A percentile compares a stretch with the other conserved stretches of the same genome.
These are phyloP conservation scores for Eupeodes latifasciatus DNA, from an alignment of 2,888 invertebrate species.

Conservation along the genomic window DNA sequence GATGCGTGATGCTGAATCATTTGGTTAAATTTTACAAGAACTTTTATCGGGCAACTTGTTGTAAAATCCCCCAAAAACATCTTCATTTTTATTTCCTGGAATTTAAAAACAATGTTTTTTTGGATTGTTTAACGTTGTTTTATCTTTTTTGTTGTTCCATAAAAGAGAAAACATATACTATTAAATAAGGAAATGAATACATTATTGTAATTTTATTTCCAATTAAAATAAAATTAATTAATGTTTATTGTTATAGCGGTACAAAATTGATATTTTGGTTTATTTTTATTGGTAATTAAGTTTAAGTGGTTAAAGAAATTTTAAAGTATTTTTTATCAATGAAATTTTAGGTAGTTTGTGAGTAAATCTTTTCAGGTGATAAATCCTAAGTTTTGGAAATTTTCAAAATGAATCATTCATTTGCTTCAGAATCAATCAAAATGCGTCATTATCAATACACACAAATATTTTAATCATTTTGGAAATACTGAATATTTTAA, in stretches of 20 bases:
- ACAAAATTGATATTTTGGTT: background rate
- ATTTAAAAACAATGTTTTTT: background rate
- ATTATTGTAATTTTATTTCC: background rate
- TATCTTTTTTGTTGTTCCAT: too few species aligned
- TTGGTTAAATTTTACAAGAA: background rate
- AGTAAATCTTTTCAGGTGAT: too few species aligned
- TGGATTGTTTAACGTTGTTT: background rate
- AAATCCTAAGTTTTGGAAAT: too few species aligned
- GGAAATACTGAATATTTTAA: too few species aligned
- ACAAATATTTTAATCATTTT: too few species aligned
- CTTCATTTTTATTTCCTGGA: background rate
- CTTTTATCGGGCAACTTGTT: background rate
- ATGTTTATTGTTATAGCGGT: background rate
- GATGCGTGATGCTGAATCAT: constrained; percentile 14
- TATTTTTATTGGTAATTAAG: background rate
- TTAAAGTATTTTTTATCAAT: background rate
- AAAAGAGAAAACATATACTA: constrained; percentile 9
- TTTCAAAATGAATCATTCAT: too few species aligned
- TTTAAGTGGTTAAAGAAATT: background rate
- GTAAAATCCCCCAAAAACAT: background rate
- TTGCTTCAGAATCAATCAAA: too few species aligned
- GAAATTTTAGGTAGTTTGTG: background rate
- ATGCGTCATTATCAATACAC: too few species aligned
- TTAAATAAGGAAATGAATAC: background rate
- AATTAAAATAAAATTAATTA: constrained; percentile 1